Evolutionary conservation across 2,113 vertebrate genomes (phyloP).

Genomic region (Pungitius pungitius): DNA sequence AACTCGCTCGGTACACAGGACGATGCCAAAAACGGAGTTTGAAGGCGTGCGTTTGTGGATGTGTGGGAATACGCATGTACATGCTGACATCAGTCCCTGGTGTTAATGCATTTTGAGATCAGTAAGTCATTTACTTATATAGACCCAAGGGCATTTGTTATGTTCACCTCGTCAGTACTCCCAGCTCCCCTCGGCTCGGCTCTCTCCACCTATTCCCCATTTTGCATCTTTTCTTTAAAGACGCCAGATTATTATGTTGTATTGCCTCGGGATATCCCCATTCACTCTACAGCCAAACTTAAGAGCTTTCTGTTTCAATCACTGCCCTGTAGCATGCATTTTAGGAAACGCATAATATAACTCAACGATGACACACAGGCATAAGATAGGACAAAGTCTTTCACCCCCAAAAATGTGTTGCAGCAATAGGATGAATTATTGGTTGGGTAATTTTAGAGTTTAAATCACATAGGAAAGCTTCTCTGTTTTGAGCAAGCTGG

Average conservation of each 20-base stretch:
- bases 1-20: constrained; percentile 27
- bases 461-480: constrained; percentile 8
- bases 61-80: constrained; percentile 10
- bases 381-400: no score
- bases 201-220: constrained; percentile 40
- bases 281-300: constrained; percentile 35
- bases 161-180: constrained; percentile 23
- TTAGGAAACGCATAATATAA: neutral
- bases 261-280: constrained; percentile 37
- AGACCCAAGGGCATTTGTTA: constrained; percentile 8
- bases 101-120: constrained; percentile 6
- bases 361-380: neutral
- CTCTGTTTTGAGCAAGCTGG: neutral
- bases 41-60: constrained; percentile 1
- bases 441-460: constrained; percentile 17
- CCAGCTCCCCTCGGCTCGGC: constrained; percentile 11
- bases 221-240: constrained; percentile 40
- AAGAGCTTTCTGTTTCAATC: constrained; percentile 42
- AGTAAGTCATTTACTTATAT: constrained; percentile 36
- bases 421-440: neutral
- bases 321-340: constrained; percentile 16
- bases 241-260: constrained; percentile 39
- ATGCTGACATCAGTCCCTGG: neutral
- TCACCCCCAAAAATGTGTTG: constrained; percentile 18
- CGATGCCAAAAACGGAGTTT: constrained; percentile 52